Conservation (phyloP, 2,888 invertebrate species). For the Hydrotaea cyrtoneurina region DNA sequence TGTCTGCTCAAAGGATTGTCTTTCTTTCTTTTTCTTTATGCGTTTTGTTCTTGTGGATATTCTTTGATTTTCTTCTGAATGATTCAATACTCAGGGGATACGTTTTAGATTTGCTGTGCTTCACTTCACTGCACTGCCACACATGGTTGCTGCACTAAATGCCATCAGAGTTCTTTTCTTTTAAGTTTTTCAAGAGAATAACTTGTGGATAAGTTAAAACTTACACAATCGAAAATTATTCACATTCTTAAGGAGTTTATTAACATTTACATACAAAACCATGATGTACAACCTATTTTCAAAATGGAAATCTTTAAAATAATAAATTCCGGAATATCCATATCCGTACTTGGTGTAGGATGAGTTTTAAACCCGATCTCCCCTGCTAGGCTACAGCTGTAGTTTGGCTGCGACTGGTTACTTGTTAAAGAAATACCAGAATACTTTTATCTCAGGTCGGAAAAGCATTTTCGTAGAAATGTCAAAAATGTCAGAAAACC, state of each 20-base stretch:
- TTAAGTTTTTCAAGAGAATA: neutral
- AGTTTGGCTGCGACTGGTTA: too few relatives aligned
- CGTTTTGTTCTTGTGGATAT: neutral
- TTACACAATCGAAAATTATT: neutral
- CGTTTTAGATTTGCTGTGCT: slow-evolving; percentile 28
- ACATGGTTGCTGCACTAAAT: neutral
- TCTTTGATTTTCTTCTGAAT: slow-evolving; percentile 53
- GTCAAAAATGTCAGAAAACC: too few relatives aligned
- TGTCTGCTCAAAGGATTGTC: neutral
- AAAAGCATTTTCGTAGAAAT: too few relatives aligned
- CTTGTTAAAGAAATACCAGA: too few relatives aligned
- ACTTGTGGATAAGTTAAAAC: neutral
- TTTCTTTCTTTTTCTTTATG: neutral
- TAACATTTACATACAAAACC: too few relatives aligned
- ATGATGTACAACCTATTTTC: too few relatives aligned
- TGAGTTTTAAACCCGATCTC: too few relatives aligned
- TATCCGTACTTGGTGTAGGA: too few relatives aligned
- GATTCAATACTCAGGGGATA: slow-evolving; percentile 38
- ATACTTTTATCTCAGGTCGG: too few relatives aligned
- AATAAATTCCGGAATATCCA: too few relatives aligned
- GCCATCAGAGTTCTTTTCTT: neutral
- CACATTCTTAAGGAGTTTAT: neutral
- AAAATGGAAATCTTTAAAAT: too few relatives aligned
- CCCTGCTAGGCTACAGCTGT: too few relatives aligned
- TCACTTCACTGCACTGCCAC: slow-evolving; percentile 5